Conservation (phyloP, 1,140 invertebrate genomes). For the Calosoma granatense region DNA sequence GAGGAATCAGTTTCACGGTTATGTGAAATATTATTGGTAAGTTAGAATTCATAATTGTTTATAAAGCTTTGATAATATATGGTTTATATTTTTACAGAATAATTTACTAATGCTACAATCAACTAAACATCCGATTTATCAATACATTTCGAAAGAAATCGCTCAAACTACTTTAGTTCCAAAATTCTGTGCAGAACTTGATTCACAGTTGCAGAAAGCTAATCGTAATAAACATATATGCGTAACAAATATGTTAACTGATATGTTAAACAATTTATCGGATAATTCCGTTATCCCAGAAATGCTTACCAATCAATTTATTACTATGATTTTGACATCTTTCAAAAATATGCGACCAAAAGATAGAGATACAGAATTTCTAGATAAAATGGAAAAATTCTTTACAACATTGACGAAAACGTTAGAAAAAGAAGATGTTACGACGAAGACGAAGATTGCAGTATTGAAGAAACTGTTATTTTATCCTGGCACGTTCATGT, state of each 20-base stretch:
- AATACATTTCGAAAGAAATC: slow-evolving; percentile 42
- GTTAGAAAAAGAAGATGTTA: slow-evolving; percentile 38
- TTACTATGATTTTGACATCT: slow-evolving; percentile 36
- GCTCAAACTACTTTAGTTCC: slow-evolving; percentile 35
- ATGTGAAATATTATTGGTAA: slow-evolving; percentile 49
- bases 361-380: slow-evolving; percentile 36
- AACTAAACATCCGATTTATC: slow-evolving; percentile 49
- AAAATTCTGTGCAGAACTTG: slow-evolving; percentile 45
- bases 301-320: slow-evolving; percentile 29
- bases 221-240: slow-evolving; percentile 48
- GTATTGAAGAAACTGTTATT: slow-evolving; percentile 52
- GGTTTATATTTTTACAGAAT: no score
- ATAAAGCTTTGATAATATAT: no score
- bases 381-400: slow-evolving; percentile 37
- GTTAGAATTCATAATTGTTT: slow-evolving; percentile 19
- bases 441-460: slow-evolving; percentile 40
- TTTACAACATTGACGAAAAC: slow-evolving; percentile 40
- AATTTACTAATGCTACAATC: no score
- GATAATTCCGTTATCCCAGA: slow-evolving; percentile 19
- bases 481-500: slow-evolving; percentile 55
- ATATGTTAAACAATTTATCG: slow-evolving; percentile 20
- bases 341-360: slow-evolving; percentile 40
- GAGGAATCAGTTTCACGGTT: slow-evolving; percentile 43
- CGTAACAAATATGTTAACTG: slow-evolving; percentile 27
- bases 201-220: slow-evolving; percentile 44